Evolutionary conservation across 2,888 invertebrate species (phyloP).

Genomic region (Neocrepidodera transversa): DNA sequence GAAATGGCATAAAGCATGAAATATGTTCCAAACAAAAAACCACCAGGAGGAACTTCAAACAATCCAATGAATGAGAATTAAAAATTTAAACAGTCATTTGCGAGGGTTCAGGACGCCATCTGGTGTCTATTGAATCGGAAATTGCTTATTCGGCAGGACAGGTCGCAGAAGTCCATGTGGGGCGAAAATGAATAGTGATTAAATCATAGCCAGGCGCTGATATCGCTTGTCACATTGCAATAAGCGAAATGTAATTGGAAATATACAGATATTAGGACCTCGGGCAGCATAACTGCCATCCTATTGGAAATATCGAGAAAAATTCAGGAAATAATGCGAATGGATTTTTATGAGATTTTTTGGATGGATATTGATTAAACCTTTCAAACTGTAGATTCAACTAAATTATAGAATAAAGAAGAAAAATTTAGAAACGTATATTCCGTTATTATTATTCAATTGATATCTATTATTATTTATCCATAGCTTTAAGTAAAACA

Average conservation of each 20-base stretch:
- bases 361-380: too few relatives aligned
- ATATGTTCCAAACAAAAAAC: constrained; percentile 23
- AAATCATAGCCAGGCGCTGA: constrained; percentile 40
- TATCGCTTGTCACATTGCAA: constrained; percentile 36
- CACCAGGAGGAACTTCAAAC: constrained; percentile 14
- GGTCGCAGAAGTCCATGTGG: constrained; percentile 33
- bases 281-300: neutral
- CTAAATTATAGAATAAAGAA: too few relatives aligned
- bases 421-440: too few relatives aligned
- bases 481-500: too few relatives aligned
- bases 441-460: too few relatives aligned
- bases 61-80: constrained; percentile 43
- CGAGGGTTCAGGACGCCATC: constrained; percentile 39
- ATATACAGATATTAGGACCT: constrained; percentile 17
- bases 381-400: too few relatives aligned
- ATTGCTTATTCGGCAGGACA: constrained; percentile 41
- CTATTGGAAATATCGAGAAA: neutral
- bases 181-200: constrained; percentile 46
- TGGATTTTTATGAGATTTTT: neutral
- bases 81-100: constrained; percentile 47
- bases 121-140: constrained; percentile 45
- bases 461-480: too few relatives aligned
- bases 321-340: neutral
- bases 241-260: constrained; percentile 33
- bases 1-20: constrained; percentile 18